Conservation (phyloP, 2,888 invertebrate genomes). For the Tetragonisca angustula region DNA sequence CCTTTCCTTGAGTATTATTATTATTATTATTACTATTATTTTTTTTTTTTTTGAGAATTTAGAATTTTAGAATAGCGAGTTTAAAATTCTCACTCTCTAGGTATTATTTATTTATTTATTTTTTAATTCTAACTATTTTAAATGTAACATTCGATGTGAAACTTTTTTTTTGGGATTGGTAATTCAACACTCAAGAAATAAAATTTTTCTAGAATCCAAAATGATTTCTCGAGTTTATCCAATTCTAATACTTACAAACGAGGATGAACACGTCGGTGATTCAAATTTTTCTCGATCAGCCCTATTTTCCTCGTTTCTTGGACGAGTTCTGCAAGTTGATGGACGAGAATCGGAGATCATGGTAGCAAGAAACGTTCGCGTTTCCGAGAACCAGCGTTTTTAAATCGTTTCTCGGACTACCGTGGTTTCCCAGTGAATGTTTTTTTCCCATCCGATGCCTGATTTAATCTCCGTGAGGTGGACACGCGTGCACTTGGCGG, state of each 20-base stretch:
- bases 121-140: neutral
- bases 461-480: neutral
- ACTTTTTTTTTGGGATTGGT: too few relatives aligned
- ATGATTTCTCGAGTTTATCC: too few relatives aligned
- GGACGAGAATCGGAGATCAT: neutral
- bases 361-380: neutral
- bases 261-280: neutral
- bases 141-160: neutral
- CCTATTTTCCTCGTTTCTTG: slow-evolving; percentile 16
- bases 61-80: neutral
- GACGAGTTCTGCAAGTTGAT: slow-evolving; percentile 1
- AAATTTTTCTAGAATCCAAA: too few relatives aligned
- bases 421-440: neutral
- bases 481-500: neutral
- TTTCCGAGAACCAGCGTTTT: slow-evolving; percentile 9
- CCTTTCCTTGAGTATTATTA: too few relatives aligned
- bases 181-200: too few relatives aligned
- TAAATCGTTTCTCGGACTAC: neutral
- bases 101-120: neutral
- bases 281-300: neutral
- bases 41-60: neutral
- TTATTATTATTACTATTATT: too few relatives aligned
- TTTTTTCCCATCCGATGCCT: neutral
- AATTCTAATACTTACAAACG: neutral
- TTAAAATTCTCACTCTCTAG: neutral